Evolutionary conservation across 2,797 vertebrate species (phyloP), one percentile per base, ranked within the genome.

Genomic region (Eremophila alpestris): DNA sequence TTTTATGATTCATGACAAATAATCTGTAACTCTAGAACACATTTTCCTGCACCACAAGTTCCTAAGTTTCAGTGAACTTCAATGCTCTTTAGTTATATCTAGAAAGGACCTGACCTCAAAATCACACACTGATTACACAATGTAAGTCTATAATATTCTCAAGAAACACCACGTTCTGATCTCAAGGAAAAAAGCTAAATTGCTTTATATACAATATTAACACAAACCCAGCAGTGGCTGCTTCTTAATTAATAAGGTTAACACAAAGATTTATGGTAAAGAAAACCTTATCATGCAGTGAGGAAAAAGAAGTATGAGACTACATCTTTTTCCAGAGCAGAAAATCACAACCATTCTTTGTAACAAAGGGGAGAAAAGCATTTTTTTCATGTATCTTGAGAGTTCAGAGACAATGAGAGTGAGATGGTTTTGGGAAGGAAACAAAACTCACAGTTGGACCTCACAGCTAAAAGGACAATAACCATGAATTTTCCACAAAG

Each of bases 131-230:
- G 16, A 54, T 77, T 36, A 77, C 49, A 70, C 22, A 45, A 18
- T 8, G 0, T 19, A 67, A 63, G 16, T 56, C 63, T 38, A 38
- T 10, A 36, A 20, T 9, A 12, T n/a, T 59, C 34, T 45, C 0
- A 0, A 60, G 58, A 34, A 76, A 56, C 21, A 26, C 18, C 4
- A 3, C 16, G 2, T 64, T 70, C 71, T 74, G 56, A 71, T 32
- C 62, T 71, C 55, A 34, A 68, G 16, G 11, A 29, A 60, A 11
- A 67, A 76, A 56, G 29, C 9, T 30, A n/a, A n/a, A 73, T 10
- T 2, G 0, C n/a, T 55, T 13, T 32, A 49, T 38, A 79, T 68
- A 46, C n/a, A 67, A 11, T 38, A 80, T 58, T 62, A 79, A 65
- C 17, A 82, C 18, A 30, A 81, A 78, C 11, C 5, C 23, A 85